Base-by-base conservation (phyloP, 2,797 vertebrate genomes). In the Sebastes matsubarae region DNA sequence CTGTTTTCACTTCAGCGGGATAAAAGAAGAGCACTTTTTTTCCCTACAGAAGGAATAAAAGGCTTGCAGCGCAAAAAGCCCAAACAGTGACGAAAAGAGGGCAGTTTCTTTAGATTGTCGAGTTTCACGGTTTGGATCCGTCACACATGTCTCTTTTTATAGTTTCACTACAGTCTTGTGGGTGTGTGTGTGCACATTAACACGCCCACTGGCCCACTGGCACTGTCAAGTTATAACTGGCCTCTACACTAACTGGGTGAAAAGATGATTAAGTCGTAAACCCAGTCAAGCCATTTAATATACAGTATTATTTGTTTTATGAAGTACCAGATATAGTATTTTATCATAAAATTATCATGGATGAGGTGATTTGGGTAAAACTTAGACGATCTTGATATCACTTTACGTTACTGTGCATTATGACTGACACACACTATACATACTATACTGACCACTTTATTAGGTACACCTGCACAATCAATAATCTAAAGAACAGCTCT, bases 1-100 rank as follows among this genome's bases (percentile, higher is more conserved):
- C 69, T 79, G 65, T 81, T 87, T 83, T 87, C 64, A 79, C 38
- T 80, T 89, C 63, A 81, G 73, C 27, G 5, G 65, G 79, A 90
- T 84, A 72, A 89, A 88, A 91, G 76, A 66, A 42, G 20, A 69
- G 54, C 52, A 61, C 27, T 3, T 69, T 25, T 38, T 75, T 77
- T 76, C 29, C 50, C 36, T 13, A 66, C n/a, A 14, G 52, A 61
- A 71, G 27, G 79, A 81, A 83, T 55, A 32, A 81, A 85, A 85
- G 38, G 24, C 72, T 77, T 66, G 8, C 25, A 54, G 32, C 20
- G 13, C 60, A 81, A 79, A 87, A 81, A 68, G 79, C 29, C 75
- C 75, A 81, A 77, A 72, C 66, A 64, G 72, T 59, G 34, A 79
- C 6, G 2, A 72, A 71, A 66, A 72, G 34, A 80, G 72, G 52